Base-by-base conservation (phyloP, 2,888 invertebrate genomes). In the Pammene fasciana region DNA sequence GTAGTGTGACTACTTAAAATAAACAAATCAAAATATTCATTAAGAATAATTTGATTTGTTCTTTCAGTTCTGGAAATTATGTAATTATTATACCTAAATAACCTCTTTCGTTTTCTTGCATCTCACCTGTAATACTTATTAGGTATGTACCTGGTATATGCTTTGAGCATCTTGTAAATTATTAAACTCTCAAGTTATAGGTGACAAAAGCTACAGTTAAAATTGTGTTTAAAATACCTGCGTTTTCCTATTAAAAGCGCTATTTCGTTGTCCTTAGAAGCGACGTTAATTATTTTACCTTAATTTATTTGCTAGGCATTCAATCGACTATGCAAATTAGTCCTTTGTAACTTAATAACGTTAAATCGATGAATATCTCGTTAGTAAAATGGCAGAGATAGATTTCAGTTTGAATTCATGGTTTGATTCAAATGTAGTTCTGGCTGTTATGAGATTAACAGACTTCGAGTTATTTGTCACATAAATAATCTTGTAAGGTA, bases 321-420 rank as follows among this genome's bases (percentile, higher is more conserved):
- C 64, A 68, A 65, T 68, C 14, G 68, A 52, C 57, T 59, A 68
- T 65, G 64, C 68, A 65, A 68, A 68, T 68, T 65, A 64, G 52
- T 68, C 50, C 46, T 56, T 26, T 45, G 57, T 52, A 68, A 52
- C 57, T 68, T 57, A 68, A 68, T 68, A 59, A 54, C 52, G 45
- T 59, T 68, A 45, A 68, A 68, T 65, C 64, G 52, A 65, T 65
- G 57, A 59, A 59, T 59, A 68, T 57, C 68, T 68, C 50, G 57
- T 68, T 65, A 68, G 38, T 16, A 43, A 48, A 62, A 64, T 50
- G 43, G 56, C 48, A 16, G 48, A 56, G 68, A 64, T 57, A 34
- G 16, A 57, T 64, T 68, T 50, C 43, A 56, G 41, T 54, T 54
- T 67, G 5, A 38, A 59, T 57, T 64, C 43, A 54, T 43, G 43